Conservation (phyloP, 2,797 vertebrate species). For the Xenentodon cancila region DNA sequence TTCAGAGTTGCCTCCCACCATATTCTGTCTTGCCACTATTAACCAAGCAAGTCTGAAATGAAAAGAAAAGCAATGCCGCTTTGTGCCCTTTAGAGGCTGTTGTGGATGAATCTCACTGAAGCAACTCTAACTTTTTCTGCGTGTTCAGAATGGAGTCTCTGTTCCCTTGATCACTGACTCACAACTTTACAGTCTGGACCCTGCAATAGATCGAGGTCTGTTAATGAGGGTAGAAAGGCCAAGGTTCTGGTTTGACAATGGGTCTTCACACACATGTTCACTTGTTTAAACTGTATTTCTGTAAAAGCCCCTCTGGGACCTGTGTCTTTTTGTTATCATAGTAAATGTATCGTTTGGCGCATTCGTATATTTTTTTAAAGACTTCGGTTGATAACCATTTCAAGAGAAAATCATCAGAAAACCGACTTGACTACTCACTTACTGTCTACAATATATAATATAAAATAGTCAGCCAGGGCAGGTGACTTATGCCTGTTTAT, state of each 20-base stretch:
- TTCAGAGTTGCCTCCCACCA: constrained; percentile 32
- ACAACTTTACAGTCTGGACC: neutral
- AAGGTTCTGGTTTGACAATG: neutral
- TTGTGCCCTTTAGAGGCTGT: constrained; percentile 2
- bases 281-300: neutral
- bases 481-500: constrained; percentile 23
- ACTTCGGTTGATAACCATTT: neutral
- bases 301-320: neutral
- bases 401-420: neutral
- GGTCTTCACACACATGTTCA: neutral
- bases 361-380: neutral
- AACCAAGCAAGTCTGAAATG: neutral
- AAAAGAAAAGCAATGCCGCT: constrained; percentile 3
- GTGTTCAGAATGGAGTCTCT: constrained; percentile 3
- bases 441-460: neutral
- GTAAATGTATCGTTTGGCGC: neutral
- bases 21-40: constrained; percentile 13
- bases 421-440: constrained; percentile 1
- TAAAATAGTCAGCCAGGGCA: neutral
- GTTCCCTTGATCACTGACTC: constrained; percentile 2
- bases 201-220: neutral
- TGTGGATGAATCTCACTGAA: constrained; percentile 20
- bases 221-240: neutral
- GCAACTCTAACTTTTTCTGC: constrained; percentile 18
- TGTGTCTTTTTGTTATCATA: neutral